Conservation (phyloP, 2,113 vertebrate species). For the Lepidothrix coronata region DNA sequence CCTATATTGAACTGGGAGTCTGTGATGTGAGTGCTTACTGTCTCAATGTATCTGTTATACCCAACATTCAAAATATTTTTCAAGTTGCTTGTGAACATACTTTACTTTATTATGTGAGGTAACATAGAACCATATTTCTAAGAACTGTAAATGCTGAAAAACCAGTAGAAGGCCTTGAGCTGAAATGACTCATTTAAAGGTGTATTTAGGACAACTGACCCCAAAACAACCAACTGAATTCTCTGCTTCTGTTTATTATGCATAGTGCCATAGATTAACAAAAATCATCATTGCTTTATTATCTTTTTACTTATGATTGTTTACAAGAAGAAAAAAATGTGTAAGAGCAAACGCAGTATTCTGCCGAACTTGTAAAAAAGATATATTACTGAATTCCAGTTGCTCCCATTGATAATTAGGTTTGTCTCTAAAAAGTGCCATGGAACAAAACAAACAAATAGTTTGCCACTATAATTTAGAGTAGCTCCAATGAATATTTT, state of each 20-base stretch:
- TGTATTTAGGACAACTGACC: background rate
- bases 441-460: background rate
- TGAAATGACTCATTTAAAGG: background rate
- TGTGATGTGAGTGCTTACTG: background rate
- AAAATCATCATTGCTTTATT: background rate
- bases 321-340: background rate
- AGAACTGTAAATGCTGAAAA: background rate
- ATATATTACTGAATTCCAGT: background rate
- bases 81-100: background rate
- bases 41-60: background rate
- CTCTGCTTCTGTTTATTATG: background rate
- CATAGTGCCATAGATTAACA: background rate
- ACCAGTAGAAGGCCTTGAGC: background rate
- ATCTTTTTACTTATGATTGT: background rate
- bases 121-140: background rate
- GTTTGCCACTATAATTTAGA: background rate
- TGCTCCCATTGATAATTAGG: background rate
- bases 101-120: background rate
- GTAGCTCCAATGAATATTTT: background rate
- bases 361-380: background rate
- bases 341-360: background rate
- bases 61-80: background rate
- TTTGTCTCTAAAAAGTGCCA: background rate
- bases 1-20: background rate
- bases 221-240: background rate